Evolutionary conservation across 92 coral and sea anemone species (phyloP), one percentile per base, ranked within the genome.

Genomic region (Pocillopora grandis): DNA sequence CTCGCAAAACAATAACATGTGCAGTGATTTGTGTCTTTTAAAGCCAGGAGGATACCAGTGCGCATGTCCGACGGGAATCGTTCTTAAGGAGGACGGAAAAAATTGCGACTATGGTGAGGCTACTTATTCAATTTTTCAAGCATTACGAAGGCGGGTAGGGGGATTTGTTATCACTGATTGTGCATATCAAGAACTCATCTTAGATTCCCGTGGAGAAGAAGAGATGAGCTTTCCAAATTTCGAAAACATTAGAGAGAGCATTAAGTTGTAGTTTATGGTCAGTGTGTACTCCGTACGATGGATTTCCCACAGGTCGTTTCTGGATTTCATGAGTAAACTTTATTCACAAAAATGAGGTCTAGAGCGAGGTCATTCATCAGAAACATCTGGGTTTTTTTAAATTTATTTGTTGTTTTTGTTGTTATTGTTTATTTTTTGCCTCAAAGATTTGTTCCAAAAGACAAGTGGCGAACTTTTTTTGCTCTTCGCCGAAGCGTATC

Each of bases 401-500:
- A 59, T 11, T 9, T 61, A 27, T 0, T 56, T 35, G 12, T 3
- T 63, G 6, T 63, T 37, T 0, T 35, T 56, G 17, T 56, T 12
- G 17, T 73, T 2, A 16, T 9, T n/a, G 16, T 21, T 75, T 21
- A 8, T 7, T 23, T 59, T 66, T 42, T 49, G 4, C 49, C 27
- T 49, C 1, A 4, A 37, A 72, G 76, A 10, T 48, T 6, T 18
- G 58, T 72, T 72, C 60, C 12, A 49, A 12, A 72, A 52, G 23
- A 9, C 20, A 20, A 36, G 76, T 21, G 76, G 85, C 36, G 76
- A 58, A 37, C 66, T 74, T 12, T 92, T 89, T 81, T 20, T 92
- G 77, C 77, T 92, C 59, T 80, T 92, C 64, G 90, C 95, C 2
- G 95, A 92, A 69, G 79, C 81, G 61, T 77, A 62, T 1, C 68